These are phyloP conservation scores for Xestobium rufovillosum DNA, from an alignment of 2,888 invertebrate genomes.

Conservation along the genomic window DNA sequence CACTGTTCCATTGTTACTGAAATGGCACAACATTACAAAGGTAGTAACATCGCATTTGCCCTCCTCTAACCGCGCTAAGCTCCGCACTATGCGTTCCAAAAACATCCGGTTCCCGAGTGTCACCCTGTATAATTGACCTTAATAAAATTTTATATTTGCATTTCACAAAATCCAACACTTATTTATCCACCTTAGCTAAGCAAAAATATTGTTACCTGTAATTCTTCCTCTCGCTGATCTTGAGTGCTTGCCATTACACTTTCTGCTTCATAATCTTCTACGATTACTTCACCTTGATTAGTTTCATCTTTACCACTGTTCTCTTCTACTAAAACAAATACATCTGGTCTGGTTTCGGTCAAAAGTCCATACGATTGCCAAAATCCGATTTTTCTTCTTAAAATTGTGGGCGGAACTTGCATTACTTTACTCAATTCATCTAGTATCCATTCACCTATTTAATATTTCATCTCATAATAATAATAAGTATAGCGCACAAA, in stretches of 20 bases:
- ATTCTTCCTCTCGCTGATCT: constrained; percentile 88
- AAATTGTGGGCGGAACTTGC: constrained; percentile 78
- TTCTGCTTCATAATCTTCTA: constrained; percentile 86
- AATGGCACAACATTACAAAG: too few relatives aligned
- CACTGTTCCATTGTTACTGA: too few relatives aligned
- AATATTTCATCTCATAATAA: constrained; percentile 11
- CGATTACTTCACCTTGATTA: constrained; percentile 54
- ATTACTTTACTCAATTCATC: constrained; percentile 79
- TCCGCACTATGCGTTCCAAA: too few relatives aligned
- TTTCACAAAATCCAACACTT: constrained; percentile 1
- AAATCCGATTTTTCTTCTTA: constrained; percentile 81
- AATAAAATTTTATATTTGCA: constrained; percentile 2
- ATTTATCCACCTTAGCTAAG: too few relatives aligned
- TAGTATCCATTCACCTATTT: constrained; percentile 70
- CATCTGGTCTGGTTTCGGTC: constrained; percentile 66
- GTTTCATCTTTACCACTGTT: constrained; percentile 48
- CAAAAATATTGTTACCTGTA: constrained; percentile 73
- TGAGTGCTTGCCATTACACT: constrained; percentile 93
- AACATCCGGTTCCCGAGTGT: too few relatives aligned
- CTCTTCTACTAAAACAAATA: constrained; percentile 66
- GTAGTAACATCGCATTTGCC: too few relatives aligned
- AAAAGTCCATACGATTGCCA: constrained; percentile 93
- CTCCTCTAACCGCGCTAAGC: too few relatives aligned
- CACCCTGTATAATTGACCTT: too few relatives aligned
- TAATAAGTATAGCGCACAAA: constrained; percentile 4